Evolutionary conservation across 1,140 invertebrate genomes (phyloP), one percentile per base, ranked within the genome.

Genomic region (Drosophila grimshawi): DNA sequence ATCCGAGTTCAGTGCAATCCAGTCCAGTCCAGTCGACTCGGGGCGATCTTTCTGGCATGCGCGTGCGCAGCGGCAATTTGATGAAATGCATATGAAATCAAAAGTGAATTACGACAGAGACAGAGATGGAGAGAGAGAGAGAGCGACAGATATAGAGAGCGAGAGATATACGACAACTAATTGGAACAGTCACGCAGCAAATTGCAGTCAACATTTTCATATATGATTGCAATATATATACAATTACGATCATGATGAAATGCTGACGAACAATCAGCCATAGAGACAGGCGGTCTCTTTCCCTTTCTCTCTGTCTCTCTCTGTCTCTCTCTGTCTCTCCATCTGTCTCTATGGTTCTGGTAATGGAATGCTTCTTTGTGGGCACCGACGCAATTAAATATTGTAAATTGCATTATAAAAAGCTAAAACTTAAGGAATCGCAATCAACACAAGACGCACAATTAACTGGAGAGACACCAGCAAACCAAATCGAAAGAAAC

Each of bases 61-160:
- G 83, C 83, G 83, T 88, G 83, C 63, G 85, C 83, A 83, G 77
- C 73, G 86, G 86, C 86, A 89, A 90, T 89, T 89, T 89, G 86
- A 90, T 89, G 78, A 89, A 89, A 90, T 90, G 69, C 82, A 86
- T 86, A 90, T 90, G 81, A 89, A 89, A 89, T 90, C 86, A 89
- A 89, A 89, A 89, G 86, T 89, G 86, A 89, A 86, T 89, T 89
- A 89, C 74, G 68, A 76, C 41, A 59, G 52, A 45, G 32, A 10
- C 39, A 70, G 29, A 32, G 39, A 53, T 19, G 19, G 45, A 57
- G 43, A 61, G 7, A 27, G 27, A 62, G 49, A 39, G 45, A 55
- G 43, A 61, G 60, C 19, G 32, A 10, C 39, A 70, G 29, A 32
- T 32, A 53, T 19, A 19, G 45, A 57, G 43, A 61, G 7, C n/a